Evolutionary conservation across 2,113 vertebrate species (phyloP).

Genomic region (Calyptommatus sinebrachiatus): DNA sequence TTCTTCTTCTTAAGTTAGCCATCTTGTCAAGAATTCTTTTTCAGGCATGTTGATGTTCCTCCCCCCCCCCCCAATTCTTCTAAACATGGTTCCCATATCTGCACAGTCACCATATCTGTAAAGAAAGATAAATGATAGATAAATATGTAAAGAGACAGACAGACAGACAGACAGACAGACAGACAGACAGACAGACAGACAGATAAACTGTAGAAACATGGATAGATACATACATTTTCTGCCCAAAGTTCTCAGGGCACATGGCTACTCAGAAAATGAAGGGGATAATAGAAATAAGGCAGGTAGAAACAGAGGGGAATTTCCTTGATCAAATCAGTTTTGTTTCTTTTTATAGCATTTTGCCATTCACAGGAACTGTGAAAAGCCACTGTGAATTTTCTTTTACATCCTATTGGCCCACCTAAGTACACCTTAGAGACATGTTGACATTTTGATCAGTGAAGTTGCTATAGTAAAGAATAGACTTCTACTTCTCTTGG

Average conservation of each 20-base stretch:
- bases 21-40: too few relatives aligned
- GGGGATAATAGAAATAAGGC: background rate
- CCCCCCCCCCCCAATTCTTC: too few relatives aligned
- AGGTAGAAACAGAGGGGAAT: background rate
- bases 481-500: slow-evolving; percentile 28
- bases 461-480: slow-evolving; percentile 61
- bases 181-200: too few relatives aligned
- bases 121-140: too few relatives aligned
- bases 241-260: background rate
- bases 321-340: slow-evolving; percentile 6
- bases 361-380: background rate
- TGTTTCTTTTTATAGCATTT: slow-evolving; percentile 31
- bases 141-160: too few relatives aligned
- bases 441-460: slow-evolving; percentile 55
- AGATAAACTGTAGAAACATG: background rate
- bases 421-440: slow-evolving; percentile 5
- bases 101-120: too few relatives aligned
- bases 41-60: too few relatives aligned
- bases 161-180: too few relatives aligned
- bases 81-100: too few relatives aligned
- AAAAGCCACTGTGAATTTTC: slow-evolving; percentile 26
- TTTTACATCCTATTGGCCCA: slow-evolving; percentile 12
- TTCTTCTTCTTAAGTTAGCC: too few relatives aligned
- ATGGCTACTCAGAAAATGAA: background rate
- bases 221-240: too few relatives aligned